phyloP scores from a whole-genome alignment of 2,888 invertebrate species.

The Chouioia cunea region DNA sequence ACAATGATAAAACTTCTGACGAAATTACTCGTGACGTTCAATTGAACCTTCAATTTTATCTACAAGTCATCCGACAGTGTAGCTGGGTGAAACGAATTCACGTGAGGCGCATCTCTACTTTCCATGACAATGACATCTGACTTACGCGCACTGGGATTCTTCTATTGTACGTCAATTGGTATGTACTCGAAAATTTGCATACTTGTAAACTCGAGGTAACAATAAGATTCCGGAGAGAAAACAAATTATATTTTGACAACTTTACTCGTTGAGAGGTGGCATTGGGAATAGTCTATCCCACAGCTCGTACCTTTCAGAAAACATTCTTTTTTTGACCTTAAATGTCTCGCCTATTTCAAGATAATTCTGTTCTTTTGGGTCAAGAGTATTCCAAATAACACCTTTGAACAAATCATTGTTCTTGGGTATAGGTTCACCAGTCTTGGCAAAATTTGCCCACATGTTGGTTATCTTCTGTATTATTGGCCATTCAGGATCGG shows the following conservation, averaged over 20 bases:
- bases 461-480: slow-evolving; percentile 66
- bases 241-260: background rate
- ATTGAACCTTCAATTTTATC: no score
- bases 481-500: slow-evolving; percentile 67
- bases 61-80: no score
- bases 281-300: slow-evolving; percentile 54
- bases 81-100: slow-evolving; percentile 7
- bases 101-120: slow-evolving; percentile 27
- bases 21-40: no score
- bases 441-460: slow-evolving; percentile 44
- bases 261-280: slow-evolving; percentile 2
- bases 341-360: slow-evolving; percentile 61
- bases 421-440: slow-evolving; percentile 70
- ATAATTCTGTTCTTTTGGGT: slow-evolving; percentile 62
- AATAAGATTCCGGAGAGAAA: background rate
- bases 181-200: background rate
- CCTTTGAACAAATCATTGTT: slow-evolving; percentile 61
- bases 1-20: no score
- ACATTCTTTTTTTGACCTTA: slow-evolving; percentile 49
- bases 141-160: slow-evolving; percentile 38
- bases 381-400: slow-evolving; percentile 66
- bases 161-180: slow-evolving; percentile 63
- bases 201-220: background rate
- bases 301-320: slow-evolving; percentile 51
- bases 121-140: slow-evolving; percentile 19